Base-by-base conservation (phyloP, 1,140 invertebrate genomes). In the Philopotamus ludificatus region DNA sequence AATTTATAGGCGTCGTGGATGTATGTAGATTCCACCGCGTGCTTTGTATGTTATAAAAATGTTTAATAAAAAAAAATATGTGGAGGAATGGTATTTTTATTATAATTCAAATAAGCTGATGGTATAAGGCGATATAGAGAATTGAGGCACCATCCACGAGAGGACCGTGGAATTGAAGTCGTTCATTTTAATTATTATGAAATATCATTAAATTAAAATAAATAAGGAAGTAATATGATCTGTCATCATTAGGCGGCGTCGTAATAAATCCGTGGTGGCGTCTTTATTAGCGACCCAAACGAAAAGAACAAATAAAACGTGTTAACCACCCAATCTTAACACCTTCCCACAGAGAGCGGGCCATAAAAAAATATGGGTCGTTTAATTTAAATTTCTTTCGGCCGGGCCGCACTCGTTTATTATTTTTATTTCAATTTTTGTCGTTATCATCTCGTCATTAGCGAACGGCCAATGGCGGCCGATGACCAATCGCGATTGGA, bases 261-360 rank as follows among this genome's bases (percentile, higher is more conserved):
- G n/a, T n/a, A n/a, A n/a, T n/a, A n/a, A n/a, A n/a, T n/a, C n/a
- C n/a, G n/a, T n/a, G n/a, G n/a, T n/a, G n/a, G 28, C 28, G 28
- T 34, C 28, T 34, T 34, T 34, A 34, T 34, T 34, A 34, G 28
- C 12, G 28, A 34, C 28, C 12, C 12, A 7, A 7, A 34, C 28
- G 28, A 34, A 12, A 12, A 4, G 28, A 34, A 57, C 8, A 41
- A 57, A 41, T n/a, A 39, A 58, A 58, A 44, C 21, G 15, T 10
- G 21, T 15, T 39, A 57, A 41, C 53, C 41, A 15, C 53, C 53
- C 53, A 57, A 58, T 58, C 55, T 45, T 58, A 58, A 58, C 55
- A 39, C 55, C 28, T 58, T 44, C 55, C 25, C 18, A 44, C 55
- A 23, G 20, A 34, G 15, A 3, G 26, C 2, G 54, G 4, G 54